phyloP scores from a whole-genome alignment of 53 echinoderm and acorn worm species.

The Stichopus horrens region DNA sequence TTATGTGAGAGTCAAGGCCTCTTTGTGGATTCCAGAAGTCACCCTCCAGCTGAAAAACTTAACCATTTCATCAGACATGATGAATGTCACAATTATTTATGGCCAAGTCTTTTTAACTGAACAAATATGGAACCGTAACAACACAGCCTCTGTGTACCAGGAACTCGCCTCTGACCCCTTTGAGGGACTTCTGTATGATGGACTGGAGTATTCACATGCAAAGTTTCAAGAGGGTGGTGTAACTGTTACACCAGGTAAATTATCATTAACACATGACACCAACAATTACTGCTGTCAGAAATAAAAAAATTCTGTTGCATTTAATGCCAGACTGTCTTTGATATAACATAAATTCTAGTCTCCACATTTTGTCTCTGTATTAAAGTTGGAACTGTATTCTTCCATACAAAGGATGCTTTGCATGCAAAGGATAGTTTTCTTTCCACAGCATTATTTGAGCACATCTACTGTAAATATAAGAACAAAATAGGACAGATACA shows the following conservation, averaged over 20 bases:
- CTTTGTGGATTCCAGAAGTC: constrained; percentile 71
- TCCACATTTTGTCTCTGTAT: too few species aligned
- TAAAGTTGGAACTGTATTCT: too few species aligned
- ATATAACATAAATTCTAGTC: too few species aligned
- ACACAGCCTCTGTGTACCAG: constrained; percentile 62
- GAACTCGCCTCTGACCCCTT: constrained; percentile 10
- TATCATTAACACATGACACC: background rate
- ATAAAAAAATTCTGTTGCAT: background rate
- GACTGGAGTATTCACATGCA: constrained; percentile 43
- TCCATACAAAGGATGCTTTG: too few species aligned
- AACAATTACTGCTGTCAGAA: background rate
- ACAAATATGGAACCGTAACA: constrained; percentile 65
- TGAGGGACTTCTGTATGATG: constrained; percentile 56
- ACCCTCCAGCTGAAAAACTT: constrained; percentile 63
- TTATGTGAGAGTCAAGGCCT: constrained; percentile 56
- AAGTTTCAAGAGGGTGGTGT: constrained; percentile 62
- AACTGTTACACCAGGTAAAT: constrained; percentile 59
- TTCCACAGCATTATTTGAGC: too few species aligned
- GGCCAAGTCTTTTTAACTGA: constrained; percentile 51
- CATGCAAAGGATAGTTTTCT: too few species aligned
- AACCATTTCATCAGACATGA: constrained; percentile 55
- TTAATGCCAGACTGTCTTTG: too few species aligned
- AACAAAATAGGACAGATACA: too few species aligned
- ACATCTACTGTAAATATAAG: too few species aligned
- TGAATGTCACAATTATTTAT: constrained; percentile 49